Conservation (phyloP, 2,113 vertebrate genomes). For the Syrmaticus mikado region DNA sequence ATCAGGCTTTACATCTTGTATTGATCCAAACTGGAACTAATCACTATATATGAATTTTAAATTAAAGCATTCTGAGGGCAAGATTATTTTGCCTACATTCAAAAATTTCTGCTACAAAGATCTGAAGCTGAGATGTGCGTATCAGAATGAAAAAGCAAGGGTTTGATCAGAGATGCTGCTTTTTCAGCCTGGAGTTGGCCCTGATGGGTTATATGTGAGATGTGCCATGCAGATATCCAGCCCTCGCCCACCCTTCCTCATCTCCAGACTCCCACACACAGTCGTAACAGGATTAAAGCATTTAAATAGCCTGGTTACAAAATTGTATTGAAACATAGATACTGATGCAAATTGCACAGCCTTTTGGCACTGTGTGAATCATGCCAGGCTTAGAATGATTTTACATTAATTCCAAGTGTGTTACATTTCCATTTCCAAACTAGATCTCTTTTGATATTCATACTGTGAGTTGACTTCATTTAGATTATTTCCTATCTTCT, state of each 20-base stretch:
- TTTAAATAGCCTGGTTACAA: constrained; percentile 36
- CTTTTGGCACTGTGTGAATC: constrained; percentile 34
- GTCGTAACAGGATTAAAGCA: constrained; percentile 10
- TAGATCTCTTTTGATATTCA: constrained; percentile 40
- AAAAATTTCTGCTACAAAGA: constrained; percentile 6
- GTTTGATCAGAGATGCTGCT: not conserved
- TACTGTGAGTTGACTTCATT: constrained; percentile 27
- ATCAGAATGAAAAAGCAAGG: constrained; percentile 9
- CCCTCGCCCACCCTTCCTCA: not conserved
- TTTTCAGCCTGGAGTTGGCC: not conserved
- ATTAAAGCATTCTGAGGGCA: not conserved
- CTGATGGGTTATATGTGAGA: not conserved
- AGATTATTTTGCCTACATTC: constrained; percentile 1
- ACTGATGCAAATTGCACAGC: constrained; percentile 41
- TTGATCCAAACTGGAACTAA: not conserved
- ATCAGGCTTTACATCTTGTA: not conserved
- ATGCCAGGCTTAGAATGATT: not conserved
- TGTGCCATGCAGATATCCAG: not conserved
- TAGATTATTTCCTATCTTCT: constrained; percentile 15
- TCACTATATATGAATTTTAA: not conserved
- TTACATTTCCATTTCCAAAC: constrained; percentile 52
- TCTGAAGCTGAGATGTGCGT: not conserved
- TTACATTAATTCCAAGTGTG: constrained; percentile 31
- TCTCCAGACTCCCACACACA: not conserved
- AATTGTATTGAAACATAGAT: constrained; percentile 37